A percentile compares a stretch with the other conserved stretches of the same genome.
Evolutionary conservation across 2,113 vertebrate genomes (phyloP).

Genomic region (Naja naja): DNA sequence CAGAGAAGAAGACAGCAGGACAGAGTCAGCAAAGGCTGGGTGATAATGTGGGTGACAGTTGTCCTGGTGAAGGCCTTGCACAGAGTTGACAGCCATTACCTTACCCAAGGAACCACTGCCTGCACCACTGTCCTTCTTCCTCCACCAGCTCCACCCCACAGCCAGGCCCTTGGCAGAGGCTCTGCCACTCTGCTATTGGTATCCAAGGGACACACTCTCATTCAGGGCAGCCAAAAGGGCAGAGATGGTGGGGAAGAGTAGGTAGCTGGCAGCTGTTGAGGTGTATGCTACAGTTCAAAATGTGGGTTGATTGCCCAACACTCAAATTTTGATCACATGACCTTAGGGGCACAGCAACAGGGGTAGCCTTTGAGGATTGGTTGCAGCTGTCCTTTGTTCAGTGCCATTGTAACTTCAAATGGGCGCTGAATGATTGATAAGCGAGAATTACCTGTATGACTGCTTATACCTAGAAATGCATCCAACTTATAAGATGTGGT

Average conservation of each 20-base stretch:
- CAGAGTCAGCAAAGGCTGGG: neutral
- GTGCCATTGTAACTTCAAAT: neutral
- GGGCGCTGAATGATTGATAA: neutral
- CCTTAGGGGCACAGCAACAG: neutral
- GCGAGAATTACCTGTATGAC: neutral
- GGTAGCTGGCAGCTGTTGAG: neutral
- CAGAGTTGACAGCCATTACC: neutral
- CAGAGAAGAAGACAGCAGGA: neutral
- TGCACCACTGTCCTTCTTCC: neutral
- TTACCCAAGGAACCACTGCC: neutral
- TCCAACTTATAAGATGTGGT: neutral
- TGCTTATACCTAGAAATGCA: neutral
- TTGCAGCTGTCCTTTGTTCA: neutral
- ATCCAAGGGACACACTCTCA: neutral
- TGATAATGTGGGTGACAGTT: neutral
- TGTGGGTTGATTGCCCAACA: neutral
- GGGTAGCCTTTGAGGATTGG: neutral
- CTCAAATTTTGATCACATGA: neutral
- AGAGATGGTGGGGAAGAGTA: neutral
- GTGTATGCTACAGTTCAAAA: neutral
- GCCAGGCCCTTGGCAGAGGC: neutral
- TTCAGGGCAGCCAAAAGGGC: neutral
- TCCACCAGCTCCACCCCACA: neutral
- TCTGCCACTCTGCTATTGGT: neutral
- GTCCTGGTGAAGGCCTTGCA: neutral